Base-by-base conservation (phyloP, 2,113 vertebrate species). In the Rhinoderma darwinii region DNA sequence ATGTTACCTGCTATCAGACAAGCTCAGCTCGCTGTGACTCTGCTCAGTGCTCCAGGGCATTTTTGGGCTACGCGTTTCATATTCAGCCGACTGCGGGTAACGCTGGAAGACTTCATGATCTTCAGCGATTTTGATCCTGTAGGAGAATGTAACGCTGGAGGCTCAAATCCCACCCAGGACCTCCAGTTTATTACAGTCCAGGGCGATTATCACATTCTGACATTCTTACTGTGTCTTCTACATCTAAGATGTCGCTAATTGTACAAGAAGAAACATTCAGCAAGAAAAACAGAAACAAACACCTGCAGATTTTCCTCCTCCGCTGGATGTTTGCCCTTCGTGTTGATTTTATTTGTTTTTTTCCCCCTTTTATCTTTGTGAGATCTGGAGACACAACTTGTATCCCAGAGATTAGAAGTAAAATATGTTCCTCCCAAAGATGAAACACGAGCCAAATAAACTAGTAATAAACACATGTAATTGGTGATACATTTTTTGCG, bases 1-100 rank as follows among this genome's bases (percentile, higher is more conserved):
- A 32, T 59, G 35, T 77, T 76, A 74, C 83, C 41, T 61, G 83
- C 83, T 74, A 63, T 47, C 5, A 75, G 37, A 10, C 54, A 74
- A 39, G 2, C 37, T 32, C 51, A 10, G 4, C 11, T 15, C 44
- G 68, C 70, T 56, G 51, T 73, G 66, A 22, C 82, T 73, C 10
- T 14, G 44, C 17, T 32, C 56, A 18, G 32, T 5, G 81, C 61
- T 51, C 18, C 22, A 12, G 39, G 41, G 22, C 47, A 35, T 80
- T 59, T 32, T 54, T 54, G 5, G 35, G 17, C 17, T 72, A 8
- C 8, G 25, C 4, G 25, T 82, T 20, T 43, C 77, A 43, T 44
- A 54, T 81, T 18, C 77, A 2, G n/a, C 5, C 27, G 25, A 17
- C 37, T 10, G n/a, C 35, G 35, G 15, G 22, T 22, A 47, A 27